phyloP scores from a whole-genome alignment of 2,797 vertebrate species.

The Schizopygopsis malacanthus region DNA sequence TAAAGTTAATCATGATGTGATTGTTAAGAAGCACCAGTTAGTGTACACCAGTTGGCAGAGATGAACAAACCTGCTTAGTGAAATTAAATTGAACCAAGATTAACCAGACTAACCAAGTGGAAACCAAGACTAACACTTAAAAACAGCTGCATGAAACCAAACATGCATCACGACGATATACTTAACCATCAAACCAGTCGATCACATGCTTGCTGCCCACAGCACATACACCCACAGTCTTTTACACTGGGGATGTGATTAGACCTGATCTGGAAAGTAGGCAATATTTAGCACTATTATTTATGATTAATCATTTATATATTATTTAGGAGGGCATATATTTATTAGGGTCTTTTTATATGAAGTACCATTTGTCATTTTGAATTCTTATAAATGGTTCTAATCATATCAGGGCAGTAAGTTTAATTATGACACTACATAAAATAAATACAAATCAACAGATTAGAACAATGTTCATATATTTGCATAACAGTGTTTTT shows the following conservation, averaged over 20 bases:
- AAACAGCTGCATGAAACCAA: neutral
- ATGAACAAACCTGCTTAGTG: neutral
- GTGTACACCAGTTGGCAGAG: neutral
- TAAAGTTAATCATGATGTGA: neutral
- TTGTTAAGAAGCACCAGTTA: neutral
- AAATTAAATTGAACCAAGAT: neutral
- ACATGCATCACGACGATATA: neutral
- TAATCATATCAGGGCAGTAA: neutral
- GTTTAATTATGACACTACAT: neutral
- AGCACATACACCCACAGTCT: neutral
- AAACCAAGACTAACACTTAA: neutral
- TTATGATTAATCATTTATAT: no score
- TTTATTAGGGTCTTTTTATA: neutral
- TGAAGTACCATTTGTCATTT: neutral
- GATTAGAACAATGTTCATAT: neutral
- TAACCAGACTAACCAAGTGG: neutral
- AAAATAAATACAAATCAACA: neutral
- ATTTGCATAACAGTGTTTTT: neutral
- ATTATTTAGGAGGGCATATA: neutral
- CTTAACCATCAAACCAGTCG: neutral
- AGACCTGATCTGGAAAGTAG: neutral
- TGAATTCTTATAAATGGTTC: neutral
- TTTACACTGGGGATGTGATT: neutral
- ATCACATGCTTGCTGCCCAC: constrained; percentile 1
- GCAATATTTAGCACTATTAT: no score